Conservation (phyloP, 1,140 invertebrate genomes). For the Aphelinus certus region DNA sequence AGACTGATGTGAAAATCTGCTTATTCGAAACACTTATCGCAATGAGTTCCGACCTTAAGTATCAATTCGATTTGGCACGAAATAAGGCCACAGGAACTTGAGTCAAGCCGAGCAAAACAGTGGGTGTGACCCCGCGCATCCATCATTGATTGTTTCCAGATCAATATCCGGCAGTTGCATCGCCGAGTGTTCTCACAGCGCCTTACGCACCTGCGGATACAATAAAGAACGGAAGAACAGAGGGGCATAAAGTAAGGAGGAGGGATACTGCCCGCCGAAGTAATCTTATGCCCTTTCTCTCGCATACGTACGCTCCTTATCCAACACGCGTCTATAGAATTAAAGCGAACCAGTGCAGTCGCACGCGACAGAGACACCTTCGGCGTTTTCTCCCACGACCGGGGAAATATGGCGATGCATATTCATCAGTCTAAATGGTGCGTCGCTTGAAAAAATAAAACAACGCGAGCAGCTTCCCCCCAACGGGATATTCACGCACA, state of each 20-base stretch:
- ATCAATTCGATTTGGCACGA: too few relatives aligned
- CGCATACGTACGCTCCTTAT: background rate
- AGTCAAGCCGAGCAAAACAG: too few relatives aligned
- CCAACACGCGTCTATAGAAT: too few relatives aligned
- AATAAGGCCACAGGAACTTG: too few relatives aligned
- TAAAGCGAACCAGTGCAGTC: too few relatives aligned
- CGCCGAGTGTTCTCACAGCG: background rate
- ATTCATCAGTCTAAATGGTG: constrained; percentile 23
- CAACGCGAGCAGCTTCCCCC: too few relatives aligned
- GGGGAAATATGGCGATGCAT: constrained; percentile 32
- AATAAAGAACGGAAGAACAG: constrained; percentile 24
- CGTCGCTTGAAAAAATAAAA: background rate
- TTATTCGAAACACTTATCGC: too few relatives aligned
- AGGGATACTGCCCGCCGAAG: constrained; percentile 8
- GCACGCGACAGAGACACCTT: constrained; percentile 9
- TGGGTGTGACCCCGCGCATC: background rate
- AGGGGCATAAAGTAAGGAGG: constrained; percentile 17
- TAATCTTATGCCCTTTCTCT: constrained; percentile 20
- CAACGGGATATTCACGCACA: constrained; percentile 12
- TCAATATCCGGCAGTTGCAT: constrained; percentile 15
- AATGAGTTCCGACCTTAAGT: too few relatives aligned
- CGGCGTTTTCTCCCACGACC: constrained; percentile 9
- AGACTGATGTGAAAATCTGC: too few relatives aligned
- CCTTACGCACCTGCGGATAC: background rate
- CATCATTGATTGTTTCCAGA: constrained; percentile 20